Evolutionary conservation across 2,797 vertebrate species (phyloP), one percentile per base, ranked within the genome.

Genomic region (Rhinoraja longicauda): DNA sequence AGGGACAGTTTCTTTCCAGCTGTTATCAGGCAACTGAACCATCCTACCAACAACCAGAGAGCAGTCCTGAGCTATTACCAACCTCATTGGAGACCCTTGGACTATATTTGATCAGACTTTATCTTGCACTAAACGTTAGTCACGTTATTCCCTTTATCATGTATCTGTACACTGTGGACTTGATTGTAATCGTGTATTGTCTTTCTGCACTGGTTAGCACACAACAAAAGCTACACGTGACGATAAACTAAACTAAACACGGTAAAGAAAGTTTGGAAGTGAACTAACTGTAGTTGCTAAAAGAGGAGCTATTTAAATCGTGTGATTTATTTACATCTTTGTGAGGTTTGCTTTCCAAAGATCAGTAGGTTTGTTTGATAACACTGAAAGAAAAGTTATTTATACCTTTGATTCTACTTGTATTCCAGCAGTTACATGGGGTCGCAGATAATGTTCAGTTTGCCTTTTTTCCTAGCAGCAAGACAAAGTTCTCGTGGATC

Each of bases 281-380:
- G 19, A 90, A 32, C n/a, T 90, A 70, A 39, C 17, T 24, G 17
- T 90, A 32, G 39, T 39, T 70, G n/a, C 32, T 90, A 32, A 39
- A 90, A 90, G 86, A 36, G 70, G 36, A 36, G 19, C 86, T 90
- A 32, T 70, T 90, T 26, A 70, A 90, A 90, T 70, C 86, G 70
- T 70, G 62, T 90, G 64, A 90, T 70, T 39, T 21, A 39, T 90
- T 90, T n/a, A 64, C 29, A 67, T 90, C 67, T 67, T 32, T 90
- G 19, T 39, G 32, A 32, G 17, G 21, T 67, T 90, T 90, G 36
- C 15, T 36, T 90, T 67, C 6, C 64, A 70, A 90, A 90, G 62
- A 39, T 90, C 39, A 67, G 36, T 62, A 90, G 32, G 1, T n/a
- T 70, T 90, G 64, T 70, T 90, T 67, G 62, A 90, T 39, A 90